Evolutionary conservation across 1,140 invertebrate genomes (phyloP), one percentile per base, ranked within the genome.

Genomic region (Scaptomyza graminum): DNA sequence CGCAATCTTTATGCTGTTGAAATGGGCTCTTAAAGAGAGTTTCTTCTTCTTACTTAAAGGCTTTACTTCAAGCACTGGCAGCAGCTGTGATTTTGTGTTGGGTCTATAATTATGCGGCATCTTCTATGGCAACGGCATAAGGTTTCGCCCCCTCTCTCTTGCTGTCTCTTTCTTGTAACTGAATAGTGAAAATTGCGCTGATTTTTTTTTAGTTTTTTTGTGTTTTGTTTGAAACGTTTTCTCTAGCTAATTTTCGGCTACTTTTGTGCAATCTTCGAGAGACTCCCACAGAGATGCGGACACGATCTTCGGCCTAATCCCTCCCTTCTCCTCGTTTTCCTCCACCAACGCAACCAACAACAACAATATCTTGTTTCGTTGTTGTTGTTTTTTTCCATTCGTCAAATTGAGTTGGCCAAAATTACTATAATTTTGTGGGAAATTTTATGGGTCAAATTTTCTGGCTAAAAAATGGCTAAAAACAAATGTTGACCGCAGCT

Each of bases 391-490:
- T 43, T 31, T 31, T 31, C 79, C 51, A 54, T 69, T 83, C 67
- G 47, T 68, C 82, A 87, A 87, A 87, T 82, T 79, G 79, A 79
- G 83, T 88, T 88, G 66, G 75, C 83, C 16, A 57, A 85, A 88
- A 88, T 87, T 83, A 87, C 83, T 88, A 87, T 87, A 87, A 87
- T 87, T 87, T 83, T 78, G 72, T 87, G 83, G 83, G 83, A 87
- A 88, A 79, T 79, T 89, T 88, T 88, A 74, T 88, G 79, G 84
- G 83, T 88, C 83, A 88, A 71, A 88, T 87, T 85, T 62, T 87
- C 51, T 71, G 77, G 77, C 25, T 51, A 56, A 49, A 34, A 7
- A 52, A 46, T 8, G 22, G 49, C 25, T 34, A 39, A 47, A 72
- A 61, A 61, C 22, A 74, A 76, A 82, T 66, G 73, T 74, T 85